These are phyloP conservation scores for Hirundichthys speculiger DNA, from an alignment of 2,113 vertebrate species.

Conservation along the genomic window DNA sequence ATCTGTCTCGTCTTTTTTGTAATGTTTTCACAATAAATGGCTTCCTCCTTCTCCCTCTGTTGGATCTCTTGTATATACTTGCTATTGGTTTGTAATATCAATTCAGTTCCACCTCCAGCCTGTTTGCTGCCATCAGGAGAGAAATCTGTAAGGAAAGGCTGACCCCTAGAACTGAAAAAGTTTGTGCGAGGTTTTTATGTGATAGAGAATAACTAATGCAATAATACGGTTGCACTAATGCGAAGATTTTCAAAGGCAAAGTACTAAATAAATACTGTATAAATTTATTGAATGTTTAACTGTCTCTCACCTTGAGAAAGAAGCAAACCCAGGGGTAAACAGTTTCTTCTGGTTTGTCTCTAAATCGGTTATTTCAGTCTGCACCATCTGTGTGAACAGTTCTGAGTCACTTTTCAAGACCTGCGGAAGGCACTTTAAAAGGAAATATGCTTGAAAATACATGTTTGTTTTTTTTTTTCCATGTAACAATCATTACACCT, in stretches of 20 bases:
- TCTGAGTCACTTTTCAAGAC: constrained; percentile 80
- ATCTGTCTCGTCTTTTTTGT: constrained; percentile 83
- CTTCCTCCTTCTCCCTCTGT: constrained; percentile 85
- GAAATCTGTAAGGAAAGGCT: background rate
- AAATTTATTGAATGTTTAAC: background rate
- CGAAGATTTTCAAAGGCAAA: constrained; percentile 1
- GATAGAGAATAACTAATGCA: background rate
- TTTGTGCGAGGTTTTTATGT: background rate
- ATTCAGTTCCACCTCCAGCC: constrained; percentile 44
- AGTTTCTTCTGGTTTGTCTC: constrained; percentile 81
- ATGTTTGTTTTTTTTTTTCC: too few species aligned
- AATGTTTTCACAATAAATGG: constrained; percentile 80
- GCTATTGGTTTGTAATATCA: constrained; percentile 82
- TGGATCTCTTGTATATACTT: constrained; percentile 89
- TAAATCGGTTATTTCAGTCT: constrained; percentile 87
- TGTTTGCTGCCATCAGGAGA: background rate
- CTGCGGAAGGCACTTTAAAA: constrained; percentile 78
- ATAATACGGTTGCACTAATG: background rate
- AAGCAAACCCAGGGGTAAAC: constrained; percentile 24
- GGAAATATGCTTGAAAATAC: constrained; percentile 3
- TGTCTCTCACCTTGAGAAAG: constrained; percentile 61
- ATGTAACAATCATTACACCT: too few species aligned
- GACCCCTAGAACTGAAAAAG: constrained; percentile 33
- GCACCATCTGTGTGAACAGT: constrained; percentile 79
- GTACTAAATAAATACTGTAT: background rate